A percentile compares a stretch with the other conserved stretches of the same genome.
Evolutionary conservation across 2,797 vertebrate species (phyloP).

Genomic region (Enteromius viviparus): DNA sequence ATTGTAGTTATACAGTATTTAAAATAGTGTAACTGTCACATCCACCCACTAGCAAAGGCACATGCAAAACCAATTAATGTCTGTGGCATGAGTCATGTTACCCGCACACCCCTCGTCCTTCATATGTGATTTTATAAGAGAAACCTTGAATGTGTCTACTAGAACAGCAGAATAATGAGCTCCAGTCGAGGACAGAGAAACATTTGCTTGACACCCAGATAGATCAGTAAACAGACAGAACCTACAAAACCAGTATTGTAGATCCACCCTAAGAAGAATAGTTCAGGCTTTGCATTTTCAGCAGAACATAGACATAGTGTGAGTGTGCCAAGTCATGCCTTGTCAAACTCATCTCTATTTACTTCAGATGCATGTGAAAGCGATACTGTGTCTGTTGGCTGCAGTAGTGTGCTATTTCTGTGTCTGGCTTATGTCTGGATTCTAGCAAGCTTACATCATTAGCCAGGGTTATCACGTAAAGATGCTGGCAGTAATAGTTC

Average conservation of each 20-base stretch:
- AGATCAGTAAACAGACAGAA: neutral
- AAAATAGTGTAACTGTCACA: neutral
- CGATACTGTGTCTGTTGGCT: slow-evolving; percentile 50
- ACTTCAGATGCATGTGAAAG: slow-evolving; percentile 46
- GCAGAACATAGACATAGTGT: neutral
- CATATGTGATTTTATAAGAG: neutral
- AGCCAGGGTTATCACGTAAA: slow-evolving; percentile 23
- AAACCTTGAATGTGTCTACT: neutral
- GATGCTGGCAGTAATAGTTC: neutral
- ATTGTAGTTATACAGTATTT: neutral
- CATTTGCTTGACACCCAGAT: neutral
- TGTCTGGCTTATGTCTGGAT: slow-evolving; percentile 32
- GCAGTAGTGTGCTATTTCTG: slow-evolving; percentile 53
- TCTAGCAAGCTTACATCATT: slow-evolving; percentile 11
- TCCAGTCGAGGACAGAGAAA: neutral
- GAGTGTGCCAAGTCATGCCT: neutral
- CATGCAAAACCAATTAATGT: neutral
- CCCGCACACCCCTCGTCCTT: neutral
- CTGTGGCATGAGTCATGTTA: slow-evolving; percentile 19
- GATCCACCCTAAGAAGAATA: neutral
- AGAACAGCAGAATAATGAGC: neutral
- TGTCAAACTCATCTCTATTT: slow-evolving; percentile 17
- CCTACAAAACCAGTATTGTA: neutral
- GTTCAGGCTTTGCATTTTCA: neutral
- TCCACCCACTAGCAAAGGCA: neutral